Evolutionary conservation across 2,113 vertebrate genomes (phyloP).

Genomic region (Tinamus guttatus): DNA sequence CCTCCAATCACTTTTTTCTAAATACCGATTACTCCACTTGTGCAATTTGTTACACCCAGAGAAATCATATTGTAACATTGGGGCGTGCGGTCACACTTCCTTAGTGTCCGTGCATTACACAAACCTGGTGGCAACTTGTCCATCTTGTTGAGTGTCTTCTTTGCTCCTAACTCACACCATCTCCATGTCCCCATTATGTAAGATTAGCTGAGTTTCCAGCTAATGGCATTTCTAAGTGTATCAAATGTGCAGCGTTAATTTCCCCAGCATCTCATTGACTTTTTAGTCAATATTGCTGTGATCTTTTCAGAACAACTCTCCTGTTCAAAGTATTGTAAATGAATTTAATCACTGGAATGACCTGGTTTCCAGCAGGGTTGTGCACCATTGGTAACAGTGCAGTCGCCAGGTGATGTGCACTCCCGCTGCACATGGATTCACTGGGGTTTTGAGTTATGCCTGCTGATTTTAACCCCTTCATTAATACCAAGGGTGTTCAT

Average conservation of each 20-base stretch:
- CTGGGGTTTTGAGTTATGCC: not conserved
- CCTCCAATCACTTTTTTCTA: not conserved
- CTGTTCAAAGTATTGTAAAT: conserved; percentile 49
- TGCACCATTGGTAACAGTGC: not conserved
- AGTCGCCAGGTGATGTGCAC: not conserved
- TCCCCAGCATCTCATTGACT: conserved; percentile 65
- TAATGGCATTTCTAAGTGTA: conserved; percentile 55
- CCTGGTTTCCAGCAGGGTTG: conserved; percentile 27
- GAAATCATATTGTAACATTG: not conserved
- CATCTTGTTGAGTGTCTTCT: not conserved
- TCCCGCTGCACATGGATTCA: not conserved
- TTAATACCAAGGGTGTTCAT: not conserved
- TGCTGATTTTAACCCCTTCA: not conserved
- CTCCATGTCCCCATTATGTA: not conserved
- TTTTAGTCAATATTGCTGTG: conserved; percentile 54
- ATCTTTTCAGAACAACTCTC: conserved; percentile 51
- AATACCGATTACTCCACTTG: not conserved
- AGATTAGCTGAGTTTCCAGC: conserved; percentile 28
- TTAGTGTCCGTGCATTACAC: not conserved
- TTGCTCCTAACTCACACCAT: not conserved
- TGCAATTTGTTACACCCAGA: not conserved
- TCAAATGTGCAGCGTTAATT: conserved; percentile 59
- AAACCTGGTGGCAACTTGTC: not conserved
- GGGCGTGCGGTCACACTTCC: not conserved
- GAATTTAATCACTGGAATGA: conserved; percentile 54